Base-by-base conservation (phyloP, 2,113 vertebrate genomes). In the Siniperca knerii region DNA sequence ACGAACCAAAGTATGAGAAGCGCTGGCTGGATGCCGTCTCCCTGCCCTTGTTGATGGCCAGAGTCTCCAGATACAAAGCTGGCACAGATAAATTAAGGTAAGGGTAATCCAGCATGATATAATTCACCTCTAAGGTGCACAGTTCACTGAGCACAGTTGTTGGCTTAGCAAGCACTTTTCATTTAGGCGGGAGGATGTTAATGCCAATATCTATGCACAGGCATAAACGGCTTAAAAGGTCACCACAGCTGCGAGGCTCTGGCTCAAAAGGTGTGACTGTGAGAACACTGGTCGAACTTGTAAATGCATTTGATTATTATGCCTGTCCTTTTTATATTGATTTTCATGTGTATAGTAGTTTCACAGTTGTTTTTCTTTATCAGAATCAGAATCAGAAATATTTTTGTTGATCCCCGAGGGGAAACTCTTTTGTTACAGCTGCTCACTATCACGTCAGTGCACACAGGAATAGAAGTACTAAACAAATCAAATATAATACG, bases 1-100 rank as follows among this genome's bases (percentile, higher is more conserved):
- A 97, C 90, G 96, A 97, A 95, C 97, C 97, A 95, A 98, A 97
- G 95, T 99, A 98, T 0, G 97, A 98, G 96, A 99, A 98, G 92
- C 96, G 95, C 90, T 99, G 98, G 98, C 93, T 98, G 81, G 98
- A 99, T 75, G 88, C 96, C 23, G 92, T 97, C 89, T 96, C 95
- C 12, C 90, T 99, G 90, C 97, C 98, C 90, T 87, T 99, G 93
- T 95, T 95, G 75, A 96, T 98, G 97, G 97, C 97, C 93, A 97
- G 97, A 86, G 96, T 99, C 94, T 98, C 97, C 8, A 96, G 97
- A 92, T 97, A 96, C 95, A 97, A 96, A 95, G 92, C 96, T 61
- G 97, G 96, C 95, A 95, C 94, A 66, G 96, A 97, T 90, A 96
- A 96, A 95, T 96, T 96, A 96, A 98, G 98, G 98, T 99, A 95